These are phyloP conservation scores for Myrmophylax atrothorax DNA, from an alignment of 2,113 vertebrate genomes.

Conservation along the genomic window DNA sequence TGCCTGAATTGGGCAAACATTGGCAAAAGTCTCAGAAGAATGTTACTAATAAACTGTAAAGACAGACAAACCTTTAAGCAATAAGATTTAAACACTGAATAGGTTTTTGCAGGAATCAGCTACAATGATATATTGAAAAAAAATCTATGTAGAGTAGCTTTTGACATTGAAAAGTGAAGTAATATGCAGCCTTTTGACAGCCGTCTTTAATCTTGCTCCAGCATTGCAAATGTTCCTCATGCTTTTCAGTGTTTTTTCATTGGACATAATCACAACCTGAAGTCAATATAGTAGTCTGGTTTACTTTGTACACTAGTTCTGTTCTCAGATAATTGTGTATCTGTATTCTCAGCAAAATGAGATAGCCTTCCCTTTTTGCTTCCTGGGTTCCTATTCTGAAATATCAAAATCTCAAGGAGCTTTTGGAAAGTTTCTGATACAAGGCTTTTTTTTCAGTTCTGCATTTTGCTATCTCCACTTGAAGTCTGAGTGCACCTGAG, in stretches of 20 bases:
- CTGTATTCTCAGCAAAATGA: background rate
- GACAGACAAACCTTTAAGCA: background rate
- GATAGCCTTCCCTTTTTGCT: background rate
- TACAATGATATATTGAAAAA: background rate
- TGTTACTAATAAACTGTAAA: background rate
- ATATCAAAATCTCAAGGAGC: background rate
- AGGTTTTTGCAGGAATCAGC: background rate
- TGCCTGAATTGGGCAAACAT: background rate
- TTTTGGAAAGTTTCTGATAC: background rate
- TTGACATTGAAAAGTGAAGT: background rate
- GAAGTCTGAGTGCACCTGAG: background rate
- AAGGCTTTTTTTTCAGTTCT: background rate
- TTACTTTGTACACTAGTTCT: background rate
- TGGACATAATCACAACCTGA: background rate
- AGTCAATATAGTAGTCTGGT: background rate
- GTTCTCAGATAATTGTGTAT: background rate
- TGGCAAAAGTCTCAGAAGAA: background rate
- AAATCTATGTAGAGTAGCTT: background rate
- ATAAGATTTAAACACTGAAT: background rate
- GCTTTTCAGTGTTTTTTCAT: background rate
- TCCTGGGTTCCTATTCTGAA: background rate
- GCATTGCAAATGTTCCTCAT: background rate
- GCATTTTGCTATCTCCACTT: background rate
- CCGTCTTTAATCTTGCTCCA: background rate
- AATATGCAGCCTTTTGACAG: background rate